phyloP scores from a whole-genome alignment of 1,140 invertebrate genomes.

The Drosophila orena region DNA sequence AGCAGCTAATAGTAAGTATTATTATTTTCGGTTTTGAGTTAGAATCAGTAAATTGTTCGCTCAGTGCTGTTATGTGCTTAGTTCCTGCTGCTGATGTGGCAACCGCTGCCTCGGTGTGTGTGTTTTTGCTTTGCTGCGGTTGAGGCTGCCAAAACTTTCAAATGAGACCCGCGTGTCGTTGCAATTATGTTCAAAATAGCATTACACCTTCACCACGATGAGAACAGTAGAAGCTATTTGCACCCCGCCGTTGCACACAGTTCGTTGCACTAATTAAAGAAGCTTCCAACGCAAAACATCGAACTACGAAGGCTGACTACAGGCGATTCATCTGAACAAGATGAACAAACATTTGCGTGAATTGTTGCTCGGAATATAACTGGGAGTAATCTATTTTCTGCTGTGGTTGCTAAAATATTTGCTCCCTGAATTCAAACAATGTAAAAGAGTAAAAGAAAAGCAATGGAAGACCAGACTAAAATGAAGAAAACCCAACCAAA shows the following conservation, averaged over 20 bases:
- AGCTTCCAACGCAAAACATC: constrained; percentile 47
- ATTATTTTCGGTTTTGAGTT: not conserved
- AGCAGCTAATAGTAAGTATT: not conserved
- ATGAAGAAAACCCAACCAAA: constrained; percentile 1
- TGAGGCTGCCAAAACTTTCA: constrained; percentile 47
- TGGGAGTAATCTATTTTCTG: constrained; percentile 41
- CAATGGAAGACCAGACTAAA: constrained; percentile 19
- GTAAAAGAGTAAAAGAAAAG: constrained; percentile 8
- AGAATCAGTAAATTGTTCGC: not conserved
- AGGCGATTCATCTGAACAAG: constrained; percentile 14
- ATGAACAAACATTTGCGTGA: constrained; percentile 54
- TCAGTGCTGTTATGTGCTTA: constrained; percentile 11
- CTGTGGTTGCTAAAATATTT: constrained; percentile 37
- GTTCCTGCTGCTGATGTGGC: constrained; percentile 9
- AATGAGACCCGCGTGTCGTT: constrained; percentile 33
- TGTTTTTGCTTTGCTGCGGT: constrained; percentile 37
- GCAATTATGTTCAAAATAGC: constrained; percentile 51
- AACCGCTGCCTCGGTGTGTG: constrained; percentile 17
- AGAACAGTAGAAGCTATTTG: not conserved
- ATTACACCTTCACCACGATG: constrained; percentile 31
- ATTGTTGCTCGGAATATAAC: constrained; percentile 33
- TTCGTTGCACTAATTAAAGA: constrained; percentile 67
- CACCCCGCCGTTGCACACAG: constrained; percentile 26
- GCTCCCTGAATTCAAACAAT: constrained; percentile 10
- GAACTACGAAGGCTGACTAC: not conserved